Conservation (phyloP, 2,113 vertebrate genomes). For the Erpornis zantholeuca region DNA sequence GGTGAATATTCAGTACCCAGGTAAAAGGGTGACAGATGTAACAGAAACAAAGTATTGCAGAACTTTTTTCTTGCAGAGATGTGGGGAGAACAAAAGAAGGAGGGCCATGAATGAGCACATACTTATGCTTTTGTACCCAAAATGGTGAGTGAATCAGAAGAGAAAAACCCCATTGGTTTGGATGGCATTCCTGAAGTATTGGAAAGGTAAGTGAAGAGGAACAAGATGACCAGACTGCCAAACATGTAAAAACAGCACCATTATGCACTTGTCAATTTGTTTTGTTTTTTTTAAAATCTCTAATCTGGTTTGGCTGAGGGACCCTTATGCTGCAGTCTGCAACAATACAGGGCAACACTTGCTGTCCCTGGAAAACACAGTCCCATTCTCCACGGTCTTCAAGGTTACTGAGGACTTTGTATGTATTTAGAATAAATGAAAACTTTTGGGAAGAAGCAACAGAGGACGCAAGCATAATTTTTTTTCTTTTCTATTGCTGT, state of each 20-base stretch:
- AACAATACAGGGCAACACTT: not conserved
- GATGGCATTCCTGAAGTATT: not conserved
- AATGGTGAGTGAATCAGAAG: not conserved
- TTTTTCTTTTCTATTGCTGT: not conserved
- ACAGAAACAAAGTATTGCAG: not conserved
- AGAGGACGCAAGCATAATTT: not conserved
- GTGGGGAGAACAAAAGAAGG: not conserved
- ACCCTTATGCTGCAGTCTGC: not conserved
- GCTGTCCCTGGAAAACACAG: not conserved
- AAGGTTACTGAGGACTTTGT: not conserved
- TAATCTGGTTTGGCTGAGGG: not conserved
- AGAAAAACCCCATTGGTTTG: rapidly evolving
- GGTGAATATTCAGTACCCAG: not conserved
- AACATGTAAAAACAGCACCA: not conserved
- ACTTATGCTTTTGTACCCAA: not conserved
- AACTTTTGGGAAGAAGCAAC: not conserved
- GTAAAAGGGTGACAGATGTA: not conserved
- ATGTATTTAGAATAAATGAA: not conserved
- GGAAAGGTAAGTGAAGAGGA: not conserved
- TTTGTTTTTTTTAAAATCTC: not conserved
- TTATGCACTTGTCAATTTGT: not conserved
- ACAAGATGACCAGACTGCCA: not conserved
- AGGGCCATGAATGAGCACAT: not conserved
- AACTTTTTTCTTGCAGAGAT: not conserved
- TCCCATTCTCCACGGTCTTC: not conserved